phyloP scores from a whole-genome alignment of 2,797 vertebrate species.

The Tinamus major region DNA sequence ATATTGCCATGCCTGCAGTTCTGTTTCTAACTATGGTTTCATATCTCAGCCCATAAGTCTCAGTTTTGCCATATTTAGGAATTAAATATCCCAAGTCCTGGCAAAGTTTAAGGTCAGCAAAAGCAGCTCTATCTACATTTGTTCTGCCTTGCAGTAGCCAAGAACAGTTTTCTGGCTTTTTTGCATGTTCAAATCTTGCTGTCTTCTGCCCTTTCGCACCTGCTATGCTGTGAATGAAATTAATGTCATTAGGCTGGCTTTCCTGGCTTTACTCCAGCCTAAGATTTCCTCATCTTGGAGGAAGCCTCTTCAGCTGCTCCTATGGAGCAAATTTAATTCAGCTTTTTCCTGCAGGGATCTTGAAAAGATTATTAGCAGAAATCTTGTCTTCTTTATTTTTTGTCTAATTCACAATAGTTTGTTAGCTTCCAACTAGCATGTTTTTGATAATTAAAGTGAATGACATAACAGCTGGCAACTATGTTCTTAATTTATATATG shows the following conservation, averaged over 20 bases:
- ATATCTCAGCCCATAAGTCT: not conserved
- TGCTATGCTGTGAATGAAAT: constrained; percentile 46
- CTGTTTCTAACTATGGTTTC: not conserved
- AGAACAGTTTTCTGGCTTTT: not conserved
- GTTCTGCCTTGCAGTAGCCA: not conserved
- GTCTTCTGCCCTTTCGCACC: constrained; percentile 24
- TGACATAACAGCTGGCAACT: not conserved
- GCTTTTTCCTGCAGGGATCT: not conserved
- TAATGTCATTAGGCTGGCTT: constrained; percentile 17
- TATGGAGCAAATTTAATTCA: constrained; percentile 24
- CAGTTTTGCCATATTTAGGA: constrained; percentile 30
- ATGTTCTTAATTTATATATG: not conserved
- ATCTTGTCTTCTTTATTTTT: not conserved
- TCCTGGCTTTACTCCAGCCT: constrained; percentile 37
- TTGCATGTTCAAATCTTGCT: not conserved
- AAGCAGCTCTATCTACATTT: not conserved
- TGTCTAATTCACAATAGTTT: not conserved
- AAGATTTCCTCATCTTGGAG: constrained; percentile 31
- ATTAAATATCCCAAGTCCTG: not conserved
- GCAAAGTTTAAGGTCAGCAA: constrained; percentile 29
- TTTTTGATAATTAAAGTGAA: not conserved
- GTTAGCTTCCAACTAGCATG: not conserved
- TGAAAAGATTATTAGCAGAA: not conserved
- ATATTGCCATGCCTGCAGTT: not conserved
- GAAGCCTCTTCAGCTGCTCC: constrained; percentile 46